Evolutionary conservation across 2,113 vertebrate genomes (phyloP), one percentile per base, ranked within the genome.

Genomic region (Hylia prasina): DNA sequence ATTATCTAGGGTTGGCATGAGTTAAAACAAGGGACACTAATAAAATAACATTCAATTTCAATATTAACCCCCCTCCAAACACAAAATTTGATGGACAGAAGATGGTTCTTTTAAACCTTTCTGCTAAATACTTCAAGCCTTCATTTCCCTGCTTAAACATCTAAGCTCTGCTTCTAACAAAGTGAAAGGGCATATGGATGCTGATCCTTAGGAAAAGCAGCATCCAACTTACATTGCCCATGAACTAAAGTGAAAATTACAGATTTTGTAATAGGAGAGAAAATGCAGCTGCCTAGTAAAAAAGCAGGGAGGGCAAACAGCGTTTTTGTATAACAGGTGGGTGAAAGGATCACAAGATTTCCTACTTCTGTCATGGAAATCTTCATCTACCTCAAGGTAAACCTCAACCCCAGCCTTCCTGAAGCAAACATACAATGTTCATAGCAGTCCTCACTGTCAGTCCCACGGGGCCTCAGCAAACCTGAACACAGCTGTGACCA

Each of bases 21-120:
- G 81, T 96, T 96, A 83, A 94, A 93, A 68, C 40, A 85, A 89
- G 48, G 42, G 51, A 96, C 13, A 68, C 21, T n/a, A 95, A 91
- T 80, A 94, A 58, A 90, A 84, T 82, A 90, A 24, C 7, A 56
- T 19, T 82, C 9, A 57, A 65, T 56, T 88, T 78, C 82, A 93
- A 70, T 28, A 76, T 7, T 14, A 40, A 11, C 8, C 11, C 4
- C 11, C 10, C 17, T 66, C 23, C 14, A 82, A 37, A 48, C 21
- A 82, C 23, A 65, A 85, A 61, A 65, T 77, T 27, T 66, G 19
- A 75, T 15, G 5, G 25, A 88, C 50, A 24, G 44, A 78, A 80
- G 27, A 58, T 7, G n/a, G 13, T 72, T 82, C 57, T 89, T 45
- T 79, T 56, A 87, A 82, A 93, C 15, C 10, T 66, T 94, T 86